Conservation (phyloP, 1,140 invertebrate genomes). For the Hycleus cichorii region DNA sequence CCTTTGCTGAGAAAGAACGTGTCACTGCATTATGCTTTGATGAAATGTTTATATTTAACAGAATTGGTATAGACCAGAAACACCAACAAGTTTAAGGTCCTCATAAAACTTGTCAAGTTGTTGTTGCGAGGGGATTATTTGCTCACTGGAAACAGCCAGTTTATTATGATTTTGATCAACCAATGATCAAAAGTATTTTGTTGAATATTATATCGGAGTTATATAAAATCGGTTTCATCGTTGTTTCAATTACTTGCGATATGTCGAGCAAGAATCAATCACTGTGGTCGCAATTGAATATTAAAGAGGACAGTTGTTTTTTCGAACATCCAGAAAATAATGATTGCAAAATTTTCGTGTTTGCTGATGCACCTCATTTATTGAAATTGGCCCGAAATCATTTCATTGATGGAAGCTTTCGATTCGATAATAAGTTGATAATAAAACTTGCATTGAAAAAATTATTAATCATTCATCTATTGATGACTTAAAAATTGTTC, state of each 20-base stretch:
- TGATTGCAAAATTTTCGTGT: too few species aligned
- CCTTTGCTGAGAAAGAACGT: too few species aligned
- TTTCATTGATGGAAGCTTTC: too few species aligned
- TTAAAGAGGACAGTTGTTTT: too few species aligned
- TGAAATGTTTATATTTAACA: constrained; percentile 13
- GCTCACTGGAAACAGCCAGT: constrained; percentile 15
- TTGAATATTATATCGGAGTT: constrained; percentile 4
- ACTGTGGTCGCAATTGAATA: too few species aligned
- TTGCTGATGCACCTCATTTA: too few species aligned
- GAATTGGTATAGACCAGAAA: constrained; percentile 8
- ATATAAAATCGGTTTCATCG: constrained; percentile 3
- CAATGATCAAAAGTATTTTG: constrained; percentile 10
- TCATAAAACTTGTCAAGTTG: constrained; percentile 11
- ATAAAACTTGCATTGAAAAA: too few species aligned
- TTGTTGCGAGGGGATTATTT: constrained; percentile 9
- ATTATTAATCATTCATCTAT: too few species aligned
- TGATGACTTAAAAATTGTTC: too few species aligned
- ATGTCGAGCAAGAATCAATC: not conserved
- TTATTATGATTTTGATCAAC: constrained; percentile 18
- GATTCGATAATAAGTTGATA: too few species aligned
- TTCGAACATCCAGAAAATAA: too few species aligned
- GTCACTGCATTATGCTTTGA: not conserved
- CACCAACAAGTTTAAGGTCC: constrained; percentile 6
- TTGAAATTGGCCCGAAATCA: too few species aligned
- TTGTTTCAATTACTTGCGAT: constrained; percentile 11